phyloP scores from a whole-genome alignment of 2,888 invertebrate genomes.

The Stenotaenia linearis region DNA sequence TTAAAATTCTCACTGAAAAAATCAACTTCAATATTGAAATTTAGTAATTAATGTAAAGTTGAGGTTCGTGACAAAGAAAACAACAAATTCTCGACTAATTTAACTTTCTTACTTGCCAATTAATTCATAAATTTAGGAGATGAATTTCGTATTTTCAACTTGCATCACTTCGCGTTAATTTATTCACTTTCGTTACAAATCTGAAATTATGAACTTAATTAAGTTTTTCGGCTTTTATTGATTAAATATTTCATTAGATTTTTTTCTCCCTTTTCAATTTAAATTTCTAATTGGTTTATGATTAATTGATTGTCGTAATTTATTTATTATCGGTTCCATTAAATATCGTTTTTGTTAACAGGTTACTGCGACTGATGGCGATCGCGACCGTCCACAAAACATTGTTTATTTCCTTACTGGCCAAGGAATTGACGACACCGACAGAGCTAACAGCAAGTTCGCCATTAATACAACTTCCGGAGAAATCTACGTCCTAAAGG shows the following conservation, averaged over 20 bases:
- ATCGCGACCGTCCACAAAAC: constrained; percentile 88
- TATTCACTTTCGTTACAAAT: background rate
- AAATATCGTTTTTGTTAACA: constrained; percentile 49
- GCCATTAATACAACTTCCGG: constrained; percentile 93
- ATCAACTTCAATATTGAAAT: no score
- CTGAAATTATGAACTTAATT: background rate
- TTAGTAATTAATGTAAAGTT: no score
- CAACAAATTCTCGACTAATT: no score
- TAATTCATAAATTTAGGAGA: no score
- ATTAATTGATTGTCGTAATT: background rate
- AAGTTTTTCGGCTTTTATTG: background rate
- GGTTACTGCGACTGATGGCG: constrained; percentile 95
- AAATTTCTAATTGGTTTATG: background rate
- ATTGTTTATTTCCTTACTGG: constrained; percentile 94
- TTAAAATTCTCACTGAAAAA: no score
- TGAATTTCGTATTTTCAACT: no score
- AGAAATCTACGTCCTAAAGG: constrained; percentile 91
- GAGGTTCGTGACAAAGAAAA: no score
- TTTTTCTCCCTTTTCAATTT: no score
- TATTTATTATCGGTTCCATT: no score
- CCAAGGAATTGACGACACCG: constrained; percentile 91
- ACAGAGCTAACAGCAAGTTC: constrained; percentile 91
- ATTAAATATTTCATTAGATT: background rate
- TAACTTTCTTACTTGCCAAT: no score
- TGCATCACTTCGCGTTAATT: no score